A percentile compares a stretch with the other conserved stretches of the same genome.
phyloP scores from a whole-genome alignment of 2,797 vertebrate genomes.

The Dipus sagitta region DNA sequence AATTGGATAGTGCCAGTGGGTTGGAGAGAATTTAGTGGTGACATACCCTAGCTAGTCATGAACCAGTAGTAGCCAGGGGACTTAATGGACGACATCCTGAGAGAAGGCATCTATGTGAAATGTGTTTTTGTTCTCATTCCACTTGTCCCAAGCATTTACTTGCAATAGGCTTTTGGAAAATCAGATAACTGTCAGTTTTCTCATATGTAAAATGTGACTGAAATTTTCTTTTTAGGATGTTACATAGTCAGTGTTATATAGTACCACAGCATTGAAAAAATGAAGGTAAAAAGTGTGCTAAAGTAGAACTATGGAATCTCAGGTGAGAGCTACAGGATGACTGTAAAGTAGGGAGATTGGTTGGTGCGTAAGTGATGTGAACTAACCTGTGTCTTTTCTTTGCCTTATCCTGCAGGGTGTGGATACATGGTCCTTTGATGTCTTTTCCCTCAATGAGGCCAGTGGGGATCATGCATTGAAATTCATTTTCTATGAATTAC shows the following conservation, averaged over 20 bases:
- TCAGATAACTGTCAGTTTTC: background rate
- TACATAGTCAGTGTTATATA: background rate
- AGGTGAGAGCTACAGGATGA: fast-evolving
- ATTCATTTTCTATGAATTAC: slow-evolving; percentile 97
- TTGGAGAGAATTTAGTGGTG: background rate
- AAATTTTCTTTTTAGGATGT: background rate
- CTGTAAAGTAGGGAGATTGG: fast-evolving
- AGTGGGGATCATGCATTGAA: slow-evolving; percentile 97
- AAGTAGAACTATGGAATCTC: background rate
- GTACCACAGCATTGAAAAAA: background rate
- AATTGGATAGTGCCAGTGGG: background rate
- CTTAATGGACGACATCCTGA: background rate
- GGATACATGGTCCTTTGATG: slow-evolving; percentile 97
- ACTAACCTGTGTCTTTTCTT: slow-evolving; percentile 62
- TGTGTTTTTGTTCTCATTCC: background rate
- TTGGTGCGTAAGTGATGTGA: fast-evolving
- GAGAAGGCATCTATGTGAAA: background rate
- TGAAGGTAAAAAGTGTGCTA: background rate
- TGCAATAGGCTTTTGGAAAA: background rate
- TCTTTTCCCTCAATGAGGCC: slow-evolving; percentile 96
- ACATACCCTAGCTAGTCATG: background rate
- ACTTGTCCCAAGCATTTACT: background rate
- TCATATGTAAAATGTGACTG: background rate
- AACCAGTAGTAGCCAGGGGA: background rate
- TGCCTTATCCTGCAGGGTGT: slow-evolving; percentile 89